phyloP scores from a whole-genome alignment of 2,888 invertebrate genomes.

The Caprella mutica region DNA sequence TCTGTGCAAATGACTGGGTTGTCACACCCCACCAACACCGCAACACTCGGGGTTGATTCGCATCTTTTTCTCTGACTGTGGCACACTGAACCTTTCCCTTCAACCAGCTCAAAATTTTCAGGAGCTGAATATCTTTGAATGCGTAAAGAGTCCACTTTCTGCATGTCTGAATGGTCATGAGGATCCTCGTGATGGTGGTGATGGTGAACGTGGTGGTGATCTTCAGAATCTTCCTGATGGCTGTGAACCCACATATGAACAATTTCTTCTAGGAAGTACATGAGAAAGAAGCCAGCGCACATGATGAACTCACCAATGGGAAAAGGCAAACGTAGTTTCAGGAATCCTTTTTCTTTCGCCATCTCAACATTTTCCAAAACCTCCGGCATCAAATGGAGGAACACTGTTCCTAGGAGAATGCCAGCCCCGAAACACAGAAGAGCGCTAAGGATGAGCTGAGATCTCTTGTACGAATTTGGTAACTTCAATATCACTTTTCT shows the following conservation, averaged over 20 bases:
- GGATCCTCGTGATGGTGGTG: background rate
- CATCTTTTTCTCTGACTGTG: background rate
- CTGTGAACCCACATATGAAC: conserved; percentile 7
- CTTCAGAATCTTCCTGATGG: background rate
- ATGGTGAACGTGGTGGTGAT: background rate
- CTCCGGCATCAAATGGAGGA: conserved; percentile 13
- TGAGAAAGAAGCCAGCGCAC: conserved; percentile 11
- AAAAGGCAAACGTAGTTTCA: too few relatives aligned
- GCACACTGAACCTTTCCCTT: background rate
- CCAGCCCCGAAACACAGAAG: conserved; percentile 15
- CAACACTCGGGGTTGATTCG: background rate
- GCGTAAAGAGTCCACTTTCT: background rate
- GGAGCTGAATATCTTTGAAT: too few relatives aligned
- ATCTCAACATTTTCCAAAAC: background rate
- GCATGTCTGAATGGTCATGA: background rate
- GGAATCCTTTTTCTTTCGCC: background rate
- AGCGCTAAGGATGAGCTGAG: conserved; percentile 1
- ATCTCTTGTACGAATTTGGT: background rate
- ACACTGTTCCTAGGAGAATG: conserved; percentile 8
- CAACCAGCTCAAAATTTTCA: background rate
- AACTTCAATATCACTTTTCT: background rate
- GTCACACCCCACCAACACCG: background rate
- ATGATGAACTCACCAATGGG: conserved; percentile 1
- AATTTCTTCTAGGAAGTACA: conserved; percentile 13
- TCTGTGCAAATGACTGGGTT: background rate